These are phyloP conservation scores for Chiridota heheva DNA, from an alignment of 35 echinoderm and acorn worm genomes.

Conservation along the genomic window DNA sequence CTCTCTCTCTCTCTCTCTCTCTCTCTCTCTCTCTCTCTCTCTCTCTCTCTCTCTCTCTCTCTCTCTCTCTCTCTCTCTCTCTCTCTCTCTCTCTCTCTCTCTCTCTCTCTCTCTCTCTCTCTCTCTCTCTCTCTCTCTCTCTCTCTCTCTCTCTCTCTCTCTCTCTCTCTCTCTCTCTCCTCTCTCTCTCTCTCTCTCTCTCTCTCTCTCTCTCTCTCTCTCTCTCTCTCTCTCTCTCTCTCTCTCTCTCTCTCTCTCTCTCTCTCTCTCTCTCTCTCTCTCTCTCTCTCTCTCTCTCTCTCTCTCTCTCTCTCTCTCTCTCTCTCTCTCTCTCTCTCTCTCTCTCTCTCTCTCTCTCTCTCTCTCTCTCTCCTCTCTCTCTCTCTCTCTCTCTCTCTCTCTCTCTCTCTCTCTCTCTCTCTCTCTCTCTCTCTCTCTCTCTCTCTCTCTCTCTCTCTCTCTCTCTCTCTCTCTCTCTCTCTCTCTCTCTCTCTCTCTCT, in stretches of 20 bases:
- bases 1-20: conserved; percentile 49
- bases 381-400: conserved; percentile 6
- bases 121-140: conserved; percentile 6
- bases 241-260: conserved; percentile 6
- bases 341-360: conserved; percentile 6
- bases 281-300: conserved; percentile 6
- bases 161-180: conserved; percentile 5
- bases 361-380: conserved; percentile 6
- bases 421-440: conserved; percentile 6
- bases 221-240: conserved; percentile 6
- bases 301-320: conserved; percentile 6
- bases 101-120: conserved; percentile 6
- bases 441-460: conserved; percentile 6
- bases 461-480: conserved; percentile 6
- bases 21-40: conserved; percentile 33
- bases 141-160: conserved; percentile 6
- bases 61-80: conserved; percentile 6
- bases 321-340: conserved; percentile 6
- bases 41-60: conserved; percentile 6
- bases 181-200: conserved; percentile 6
- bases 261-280: conserved; percentile 6
- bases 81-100: conserved; percentile 6
- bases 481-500: conserved; percentile 6
- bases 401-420: conserved; percentile 6
- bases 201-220: conserved; percentile 6